phyloP scores from a whole-genome alignment of 1,140 invertebrate species.

The Lordiphosa stackelbergi region DNA sequence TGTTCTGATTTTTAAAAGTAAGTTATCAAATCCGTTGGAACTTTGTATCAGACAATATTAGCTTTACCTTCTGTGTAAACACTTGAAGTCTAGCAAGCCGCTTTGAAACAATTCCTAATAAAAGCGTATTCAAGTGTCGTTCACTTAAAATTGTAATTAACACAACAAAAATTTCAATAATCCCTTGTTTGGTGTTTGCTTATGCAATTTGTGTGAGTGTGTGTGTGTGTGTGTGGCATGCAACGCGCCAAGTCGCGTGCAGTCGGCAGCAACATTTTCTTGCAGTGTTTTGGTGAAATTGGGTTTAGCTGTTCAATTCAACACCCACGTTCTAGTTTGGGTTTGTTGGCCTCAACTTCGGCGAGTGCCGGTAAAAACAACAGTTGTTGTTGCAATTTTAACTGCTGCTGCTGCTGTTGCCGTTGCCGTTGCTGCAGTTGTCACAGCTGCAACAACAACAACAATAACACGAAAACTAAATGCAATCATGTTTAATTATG shows the following conservation, averaged over 20 bases:
- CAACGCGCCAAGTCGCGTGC: constrained; percentile 50
- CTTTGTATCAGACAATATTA: too few relatives aligned
- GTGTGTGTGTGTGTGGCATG: constrained; percentile 15
- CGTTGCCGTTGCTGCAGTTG: constrained; percentile 21
- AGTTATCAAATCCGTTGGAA: too few relatives aligned
- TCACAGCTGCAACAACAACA: constrained; percentile 25
- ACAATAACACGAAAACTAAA: constrained; percentile 31
- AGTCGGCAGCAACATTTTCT: constrained; percentile 37
- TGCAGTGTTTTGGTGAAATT: constrained; percentile 62
- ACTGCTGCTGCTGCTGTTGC: constrained; percentile 11
- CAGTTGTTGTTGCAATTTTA: constrained; percentile 30
- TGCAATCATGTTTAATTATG: constrained; percentile 69
- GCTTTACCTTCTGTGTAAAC: too few relatives aligned
- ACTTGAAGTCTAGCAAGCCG: too few relatives aligned
- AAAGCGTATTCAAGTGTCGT: neutral
- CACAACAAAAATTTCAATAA: constrained; percentile 9
- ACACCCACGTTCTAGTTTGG: constrained; percentile 70
- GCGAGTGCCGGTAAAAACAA: constrained; percentile 27
- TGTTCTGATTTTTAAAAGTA: too few relatives aligned
- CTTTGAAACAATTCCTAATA: neutral
- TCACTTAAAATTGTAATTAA: neutral
- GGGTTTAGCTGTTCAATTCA: constrained; percentile 71
- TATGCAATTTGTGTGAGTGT: constrained; percentile 47
- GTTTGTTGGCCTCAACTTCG: constrained; percentile 59
- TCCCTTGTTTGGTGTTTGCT: constrained; percentile 23